Evolutionary conservation across 2,113 vertebrate species (phyloP), one percentile per base, ranked within the genome.

Genomic region (Ophthalmolycus amberensis): DNA sequence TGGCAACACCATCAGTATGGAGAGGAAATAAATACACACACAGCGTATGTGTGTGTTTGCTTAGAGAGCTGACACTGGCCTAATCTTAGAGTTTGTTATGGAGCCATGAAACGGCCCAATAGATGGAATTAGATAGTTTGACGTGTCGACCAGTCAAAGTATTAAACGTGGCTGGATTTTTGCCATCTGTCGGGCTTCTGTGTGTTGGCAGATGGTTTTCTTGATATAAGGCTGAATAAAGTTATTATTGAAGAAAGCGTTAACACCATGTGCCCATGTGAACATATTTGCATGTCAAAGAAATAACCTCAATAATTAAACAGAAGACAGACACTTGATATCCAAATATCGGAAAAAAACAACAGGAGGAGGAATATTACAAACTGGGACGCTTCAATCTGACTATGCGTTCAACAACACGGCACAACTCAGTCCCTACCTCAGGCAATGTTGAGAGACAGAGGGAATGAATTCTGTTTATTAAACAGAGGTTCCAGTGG

Each of bases 31-130:
- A 85, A 86, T 80, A 84, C 70, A 86, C 88, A 80, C 73, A 62
- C 37, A 50, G 27, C 60, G 38, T 9, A 12, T 29, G 42, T 54
- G 48, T 79, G 60, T 72, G 75, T 91, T 77, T 84, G 71, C 59
- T 77, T 67, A 29, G 27, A 60, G 63, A 56, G 34, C 18, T 20
- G 73, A 89, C 83, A 85, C 52, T 18, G 4, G 65, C 54, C 46
- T 91, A 89, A 92, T 90, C 91, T 85, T 62, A 73, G 48, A 84
- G 54, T 79, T 86, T 75, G 81, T 42, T 79, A 66, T 62, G 50
- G 34, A 78, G 56, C 38, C 86, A 91, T 65, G 85, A 90, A 87
- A 83, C 20, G 42, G 60, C 58, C 58, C 64, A 64, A 78, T 64
- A 80, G 78, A 79, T 76, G 38, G 63, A 77, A 88, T 84, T 67